Conservation (phyloP, 30 jellyfish, hydroid and myxozoan genomes). For the Chironex yamaguchii region DNA sequence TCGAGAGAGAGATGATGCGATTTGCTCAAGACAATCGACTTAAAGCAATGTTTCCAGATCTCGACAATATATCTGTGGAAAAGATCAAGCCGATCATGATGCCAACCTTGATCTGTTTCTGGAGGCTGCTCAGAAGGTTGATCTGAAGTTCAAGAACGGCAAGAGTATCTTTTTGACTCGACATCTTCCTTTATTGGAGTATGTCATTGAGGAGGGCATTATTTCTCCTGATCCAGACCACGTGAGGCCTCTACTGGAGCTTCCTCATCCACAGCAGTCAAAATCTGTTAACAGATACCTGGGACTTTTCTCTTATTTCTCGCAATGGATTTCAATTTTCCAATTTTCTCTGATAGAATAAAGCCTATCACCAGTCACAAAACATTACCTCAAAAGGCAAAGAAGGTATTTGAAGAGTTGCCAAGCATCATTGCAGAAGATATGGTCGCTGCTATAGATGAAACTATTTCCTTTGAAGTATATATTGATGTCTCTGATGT, state of each 20-base stretch:
- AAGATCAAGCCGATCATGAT: conserved; percentile 63
- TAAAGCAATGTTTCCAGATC: conserved; percentile 47
- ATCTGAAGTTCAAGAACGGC: too few relatives aligned
- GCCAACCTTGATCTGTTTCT: conserved; percentile 60
- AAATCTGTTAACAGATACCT: neutral
- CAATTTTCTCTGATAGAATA: too few relatives aligned
- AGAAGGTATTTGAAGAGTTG: too few relatives aligned
- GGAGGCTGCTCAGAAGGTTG: conserved; percentile 74
- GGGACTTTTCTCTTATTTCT: neutral
- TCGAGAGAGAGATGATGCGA: conserved; percentile 32
- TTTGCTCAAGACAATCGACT: neutral
- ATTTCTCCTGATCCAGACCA: neutral
- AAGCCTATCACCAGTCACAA: too few relatives aligned
- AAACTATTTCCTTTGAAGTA: too few relatives aligned
- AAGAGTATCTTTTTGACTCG: too few relatives aligned
- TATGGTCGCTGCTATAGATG: too few relatives aligned
- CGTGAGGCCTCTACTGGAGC: neutral
- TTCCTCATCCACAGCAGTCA: neutral
- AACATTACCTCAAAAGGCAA: too few relatives aligned
- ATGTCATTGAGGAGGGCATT: neutral
- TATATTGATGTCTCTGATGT: too few relatives aligned
- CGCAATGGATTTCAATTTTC: neutral
- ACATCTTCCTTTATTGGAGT: too few relatives aligned
- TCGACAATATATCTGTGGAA: conserved; percentile 67
- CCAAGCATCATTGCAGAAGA: too few relatives aligned